phyloP scores from a whole-genome alignment of 2,888 invertebrate species.

The Sabatieria punctata region DNA sequence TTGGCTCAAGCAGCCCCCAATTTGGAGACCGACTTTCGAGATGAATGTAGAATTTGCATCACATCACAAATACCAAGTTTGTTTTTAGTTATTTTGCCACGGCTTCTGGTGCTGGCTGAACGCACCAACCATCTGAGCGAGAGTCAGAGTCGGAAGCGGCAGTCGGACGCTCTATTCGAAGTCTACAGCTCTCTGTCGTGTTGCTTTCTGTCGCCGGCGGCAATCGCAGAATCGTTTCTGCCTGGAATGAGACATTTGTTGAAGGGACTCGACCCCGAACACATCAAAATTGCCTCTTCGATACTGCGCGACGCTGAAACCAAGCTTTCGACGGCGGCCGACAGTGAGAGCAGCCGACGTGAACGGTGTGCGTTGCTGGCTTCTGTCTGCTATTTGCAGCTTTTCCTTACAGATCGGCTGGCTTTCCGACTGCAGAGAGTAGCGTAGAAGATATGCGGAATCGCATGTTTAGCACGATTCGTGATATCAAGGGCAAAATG shows the following conservation, averaged over 20 bases:
- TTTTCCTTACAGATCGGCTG: background rate
- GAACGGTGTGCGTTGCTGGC: no score
- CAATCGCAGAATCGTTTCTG: conserved; percentile 6
- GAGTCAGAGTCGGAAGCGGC: background rate
- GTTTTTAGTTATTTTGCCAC: conserved; percentile 48
- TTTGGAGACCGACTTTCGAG: conserved; percentile 44
- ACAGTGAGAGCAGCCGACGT: background rate
- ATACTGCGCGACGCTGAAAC: conserved; percentile 6
- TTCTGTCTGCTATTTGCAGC: background rate
- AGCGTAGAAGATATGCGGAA: conserved; percentile 6
- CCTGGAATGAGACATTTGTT: conserved; percentile 9
- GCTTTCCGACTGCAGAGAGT: background rate
- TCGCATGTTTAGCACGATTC: conserved; percentile 7
- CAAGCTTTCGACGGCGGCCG: background rate
- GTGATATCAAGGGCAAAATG: conserved; percentile 8
- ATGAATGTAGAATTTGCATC: conserved; percentile 46
- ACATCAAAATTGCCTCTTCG: conserved; percentile 5
- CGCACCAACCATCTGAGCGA: conserved; percentile 35
- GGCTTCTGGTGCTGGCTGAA: conserved; percentile 43
- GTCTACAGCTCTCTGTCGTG: conserved; percentile 44
- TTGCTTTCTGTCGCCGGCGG: conserved; percentile 28
- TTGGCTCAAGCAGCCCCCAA: conserved; percentile 46
- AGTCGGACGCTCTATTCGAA: conserved; percentile 45
- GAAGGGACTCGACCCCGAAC: conserved; percentile 7
- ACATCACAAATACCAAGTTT: no score